Evolutionary conservation across 2,888 invertebrate species (phyloP), one percentile per base, ranked within the genome.

Genomic region (Perdita meconis): DNA sequence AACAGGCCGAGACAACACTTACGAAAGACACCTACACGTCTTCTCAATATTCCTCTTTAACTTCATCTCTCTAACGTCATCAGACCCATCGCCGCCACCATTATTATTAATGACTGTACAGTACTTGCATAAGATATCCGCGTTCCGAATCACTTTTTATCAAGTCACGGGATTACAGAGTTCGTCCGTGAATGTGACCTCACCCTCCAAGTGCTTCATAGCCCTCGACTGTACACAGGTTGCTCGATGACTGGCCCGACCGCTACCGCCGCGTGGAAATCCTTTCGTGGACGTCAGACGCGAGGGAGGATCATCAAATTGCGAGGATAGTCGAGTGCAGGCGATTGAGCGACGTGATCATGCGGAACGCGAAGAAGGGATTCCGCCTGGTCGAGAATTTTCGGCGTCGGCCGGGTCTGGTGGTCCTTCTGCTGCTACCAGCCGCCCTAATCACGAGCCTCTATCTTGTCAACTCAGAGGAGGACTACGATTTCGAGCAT

Each of bases 381-480:
- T 13, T 63, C 4, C 76, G 78, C 8, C 3, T 88, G 36, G 77
- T 76, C 64, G 90, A 91, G 60, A 88, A 87, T 70, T 77, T 88
- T 44, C 86, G 87, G 65, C 87, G 87, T 19, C 87, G 87, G 24
- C 89, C 88, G 10, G 81, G 87, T 10, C 24, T 90, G 10, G 78
- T 90, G 8, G 78, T 90, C n/a, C 67, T 91, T 16, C 36, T 91
- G 42, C 61, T 89, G 40, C 55, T 91, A 6, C 89, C 91, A 6
- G 84, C 85, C 38, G 64, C 88, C 13, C 82, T 92, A 6, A 65
- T 87, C 13, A 77, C 88, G 8, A 89, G 88, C 6, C 84, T 91
- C 12, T 92, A 91, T 73, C 80, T 88, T 1, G 79, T 89, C 24
- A 84, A 89, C n/a, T 84, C 88, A 36, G 83, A 83, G 16, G 82